These are phyloP conservation scores for Seira musarum DNA, from an alignment of 2,888 invertebrate genomes.

Conservation along the genomic window DNA sequence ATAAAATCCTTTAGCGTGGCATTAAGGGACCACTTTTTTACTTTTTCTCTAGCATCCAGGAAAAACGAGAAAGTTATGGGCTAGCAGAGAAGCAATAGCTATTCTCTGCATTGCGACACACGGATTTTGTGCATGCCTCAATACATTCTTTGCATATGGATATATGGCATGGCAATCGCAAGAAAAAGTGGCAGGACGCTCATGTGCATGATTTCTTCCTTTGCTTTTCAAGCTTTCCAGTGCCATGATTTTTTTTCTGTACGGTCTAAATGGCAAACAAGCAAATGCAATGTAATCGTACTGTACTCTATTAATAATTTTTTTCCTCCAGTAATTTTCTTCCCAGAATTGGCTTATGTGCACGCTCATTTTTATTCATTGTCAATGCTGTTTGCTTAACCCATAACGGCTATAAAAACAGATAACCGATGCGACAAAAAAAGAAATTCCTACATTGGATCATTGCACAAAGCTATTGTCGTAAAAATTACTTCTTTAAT, in stretches of 20 bases:
- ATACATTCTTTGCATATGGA: conserved; percentile 53
- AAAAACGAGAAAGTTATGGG: conserved; percentile 54
- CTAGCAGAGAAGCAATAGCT: conserved; percentile 56
- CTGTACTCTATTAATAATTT: background rate
- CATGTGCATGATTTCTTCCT: background rate
- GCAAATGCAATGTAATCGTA: background rate
- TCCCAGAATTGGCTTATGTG: background rate
- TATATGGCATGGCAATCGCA: background rate
- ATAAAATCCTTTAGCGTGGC: background rate
- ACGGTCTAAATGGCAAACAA: no score
- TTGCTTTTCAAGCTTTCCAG: background rate
- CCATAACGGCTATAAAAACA: background rate
- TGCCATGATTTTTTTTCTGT: no score
- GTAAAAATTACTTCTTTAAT: no score
- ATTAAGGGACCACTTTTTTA: conserved; percentile 10
- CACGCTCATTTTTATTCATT: background rate
- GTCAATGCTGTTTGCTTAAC: background rate
- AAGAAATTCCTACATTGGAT: no score
- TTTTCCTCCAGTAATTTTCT: background rate
- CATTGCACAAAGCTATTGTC: no score
- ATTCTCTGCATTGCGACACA: conserved; percentile 63
- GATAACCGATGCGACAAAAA: background rate
- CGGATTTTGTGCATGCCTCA: conserved; percentile 61
- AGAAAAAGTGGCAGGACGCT: background rate
- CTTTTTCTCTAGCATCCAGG: background rate